phyloP scores from a whole-genome alignment of 2,113 vertebrate species.

The Oryzias woworae region DNA sequence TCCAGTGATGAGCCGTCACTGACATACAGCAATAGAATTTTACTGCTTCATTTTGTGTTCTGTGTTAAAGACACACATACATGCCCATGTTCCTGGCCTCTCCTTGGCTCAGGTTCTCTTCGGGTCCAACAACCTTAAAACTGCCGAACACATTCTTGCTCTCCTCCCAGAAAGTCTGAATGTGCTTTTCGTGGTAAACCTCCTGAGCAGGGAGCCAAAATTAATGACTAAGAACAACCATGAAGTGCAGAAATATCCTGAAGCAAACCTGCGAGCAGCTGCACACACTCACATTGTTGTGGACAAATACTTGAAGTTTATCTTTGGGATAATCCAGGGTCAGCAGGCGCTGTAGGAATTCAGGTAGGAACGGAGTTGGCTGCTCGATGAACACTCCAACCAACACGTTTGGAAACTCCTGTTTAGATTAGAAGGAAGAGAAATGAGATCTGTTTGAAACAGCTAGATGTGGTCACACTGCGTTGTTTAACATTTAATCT shows the following conservation, averaged over 20 bases:
- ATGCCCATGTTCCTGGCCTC: constrained; percentile 99
- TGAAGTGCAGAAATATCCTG: background rate
- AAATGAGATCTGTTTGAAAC: constrained; percentile 31
- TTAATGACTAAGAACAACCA: constrained; percentile 25
- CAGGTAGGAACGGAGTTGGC: constrained; percentile 95
- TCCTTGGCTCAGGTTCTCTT: constrained; percentile 92
- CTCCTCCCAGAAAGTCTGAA: constrained; percentile 92
- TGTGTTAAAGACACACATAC: constrained; percentile 67
- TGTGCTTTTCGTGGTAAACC: constrained; percentile 97
- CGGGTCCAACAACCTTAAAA: constrained; percentile 95
- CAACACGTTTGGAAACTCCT: constrained; percentile 88
- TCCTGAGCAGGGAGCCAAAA: constrained; percentile 76
- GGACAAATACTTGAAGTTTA: constrained; percentile 88
- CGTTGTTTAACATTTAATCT: constrained; percentile 51
- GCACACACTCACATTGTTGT: constrained; percentile 89
- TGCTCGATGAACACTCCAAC: constrained; percentile 95
- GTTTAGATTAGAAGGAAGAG: constrained; percentile 58
- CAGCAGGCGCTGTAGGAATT: constrained; percentile 88
- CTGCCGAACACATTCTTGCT: constrained; percentile 82
- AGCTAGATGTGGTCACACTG: background rate
- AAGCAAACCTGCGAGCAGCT: background rate
- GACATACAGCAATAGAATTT: no score
- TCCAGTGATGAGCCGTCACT: no score
- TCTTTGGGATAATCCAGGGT: constrained; percentile 90
- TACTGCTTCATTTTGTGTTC: background rate